Evolutionary conservation across 2,113 vertebrate species (phyloP), one percentile per base, ranked within the genome.

Genomic region (Tragelaphus imberbis): DNA sequence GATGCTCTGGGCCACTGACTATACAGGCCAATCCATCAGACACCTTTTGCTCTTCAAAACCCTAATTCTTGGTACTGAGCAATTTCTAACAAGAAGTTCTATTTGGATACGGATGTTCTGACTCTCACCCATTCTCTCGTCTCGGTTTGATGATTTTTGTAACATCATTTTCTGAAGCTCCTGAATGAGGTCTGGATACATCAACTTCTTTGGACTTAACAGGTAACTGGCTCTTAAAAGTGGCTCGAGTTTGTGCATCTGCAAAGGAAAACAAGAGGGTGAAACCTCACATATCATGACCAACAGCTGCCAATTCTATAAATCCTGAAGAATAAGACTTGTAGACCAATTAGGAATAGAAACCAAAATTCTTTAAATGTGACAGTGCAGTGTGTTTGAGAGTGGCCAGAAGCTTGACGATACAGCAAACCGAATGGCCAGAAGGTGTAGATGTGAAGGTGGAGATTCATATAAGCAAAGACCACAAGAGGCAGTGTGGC

Each of bases 201-300:
- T 98, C 97, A 0, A 93, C 16, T 19, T 98, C 98, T 91, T 95
- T 92, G 88, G 90, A 40, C 86, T 98, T 98, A 88, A 93, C 56
- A 25, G 92, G 75, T 6, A 97, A 90, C 0, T 98, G 97, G 82
- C 97, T 98, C 97, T 98, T 99, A 25, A 98, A 97, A 94, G 93
- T 55, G 61, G 97, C 65, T 71, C 58, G 68, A 51, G n/a, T n/a
- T 59, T 98, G 97, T 3, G 7, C 30, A 61, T 99, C 99, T 99
- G 97, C 0, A 40, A 98, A 61, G 88, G 84, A 97, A 95, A 88
- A 85, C 11, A 49, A 58, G 82, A 56, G 10, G 7, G 68, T 93
- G 49, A 93, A 95, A 55, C 14, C 19, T 10, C 21, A 68, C 40
- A 13, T 12, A 33, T 19, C 7, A 4, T 13, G 55, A 91, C n/a